phyloP scores from a whole-genome alignment of 2,797 vertebrate genomes.

The Peromyscus attwateri region DNA sequence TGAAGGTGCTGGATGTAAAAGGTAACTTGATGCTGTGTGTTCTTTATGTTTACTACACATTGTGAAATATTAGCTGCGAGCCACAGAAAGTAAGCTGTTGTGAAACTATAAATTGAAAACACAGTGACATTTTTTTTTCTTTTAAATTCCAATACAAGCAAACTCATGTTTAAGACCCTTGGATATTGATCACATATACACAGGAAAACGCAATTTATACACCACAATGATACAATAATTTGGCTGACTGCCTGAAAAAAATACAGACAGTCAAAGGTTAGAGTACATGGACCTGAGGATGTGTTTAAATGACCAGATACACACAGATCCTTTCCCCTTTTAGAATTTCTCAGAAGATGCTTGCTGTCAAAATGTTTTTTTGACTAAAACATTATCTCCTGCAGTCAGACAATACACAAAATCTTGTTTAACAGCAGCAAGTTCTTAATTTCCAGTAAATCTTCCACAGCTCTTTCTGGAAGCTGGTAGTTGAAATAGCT shows the following conservation, averaged over 20 bases:
- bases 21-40: constrained; percentile 81
- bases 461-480: constrained; percentile 86
- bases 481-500: constrained; percentile 83
- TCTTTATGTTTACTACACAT: constrained; percentile 77
- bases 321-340: constrained; percentile 61
- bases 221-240: constrained; percentile 39
- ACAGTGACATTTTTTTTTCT: constrained; percentile 28
- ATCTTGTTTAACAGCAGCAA: constrained; percentile 87
- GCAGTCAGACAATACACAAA: constrained; percentile 83
- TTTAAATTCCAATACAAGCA: constrained; percentile 53
- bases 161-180: constrained; percentile 57
- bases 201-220: neutral
- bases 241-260: constrained; percentile 70
- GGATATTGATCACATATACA: constrained; percentile 49
- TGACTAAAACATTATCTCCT: constrained; percentile 79
- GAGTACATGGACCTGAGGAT: constrained; percentile 4
- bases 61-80: constrained; percentile 79
- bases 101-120: constrained; percentile 78
- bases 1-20: constrained; percentile 76
- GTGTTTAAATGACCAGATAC: constrained; percentile 56
- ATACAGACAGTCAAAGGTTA: constrained; percentile 53
- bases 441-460: constrained; percentile 90
- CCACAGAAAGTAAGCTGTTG: constrained; percentile 76
- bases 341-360: constrained; percentile 72
- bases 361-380: constrained; percentile 74